Conservation (phyloP, 2,113 vertebrate genomes). For the Centropus unirufus region DNA sequence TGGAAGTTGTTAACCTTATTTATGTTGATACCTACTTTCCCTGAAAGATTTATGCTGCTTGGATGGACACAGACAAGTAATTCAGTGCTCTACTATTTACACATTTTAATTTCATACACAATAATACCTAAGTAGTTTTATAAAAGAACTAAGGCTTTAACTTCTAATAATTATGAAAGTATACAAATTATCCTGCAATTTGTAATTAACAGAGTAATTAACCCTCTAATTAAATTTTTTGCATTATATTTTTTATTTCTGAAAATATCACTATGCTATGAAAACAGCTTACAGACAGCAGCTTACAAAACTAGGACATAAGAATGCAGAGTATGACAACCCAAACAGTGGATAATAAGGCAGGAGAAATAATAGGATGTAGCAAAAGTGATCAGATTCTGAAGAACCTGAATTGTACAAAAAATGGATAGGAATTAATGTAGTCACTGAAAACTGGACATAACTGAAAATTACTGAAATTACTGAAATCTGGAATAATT, state of each 20-base stretch:
- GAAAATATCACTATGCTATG: background rate
- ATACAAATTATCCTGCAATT: background rate
- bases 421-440: background rate
- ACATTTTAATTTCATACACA: background rate
- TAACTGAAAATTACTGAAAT: too few relatives aligned
- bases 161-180: background rate
- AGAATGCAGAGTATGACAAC: background rate
- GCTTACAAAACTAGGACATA: background rate
- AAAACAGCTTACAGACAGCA: background rate
- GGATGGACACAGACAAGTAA: background rate
- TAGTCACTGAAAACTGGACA: background rate
- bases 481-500: too few relatives aligned
- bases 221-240: background rate
- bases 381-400: background rate
- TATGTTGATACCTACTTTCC: background rate
- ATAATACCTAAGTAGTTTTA: background rate
- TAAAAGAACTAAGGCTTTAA: background rate
- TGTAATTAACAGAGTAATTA: background rate
- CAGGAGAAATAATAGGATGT: background rate
- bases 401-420: background rate
- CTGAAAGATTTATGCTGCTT: background rate
- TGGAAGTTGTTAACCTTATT: background rate
- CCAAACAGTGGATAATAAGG: background rate
- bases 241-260: background rate
- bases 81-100: background rate